Conservation (phyloP, 2,888 invertebrate species). For the Lutraria lutraria region DNA sequence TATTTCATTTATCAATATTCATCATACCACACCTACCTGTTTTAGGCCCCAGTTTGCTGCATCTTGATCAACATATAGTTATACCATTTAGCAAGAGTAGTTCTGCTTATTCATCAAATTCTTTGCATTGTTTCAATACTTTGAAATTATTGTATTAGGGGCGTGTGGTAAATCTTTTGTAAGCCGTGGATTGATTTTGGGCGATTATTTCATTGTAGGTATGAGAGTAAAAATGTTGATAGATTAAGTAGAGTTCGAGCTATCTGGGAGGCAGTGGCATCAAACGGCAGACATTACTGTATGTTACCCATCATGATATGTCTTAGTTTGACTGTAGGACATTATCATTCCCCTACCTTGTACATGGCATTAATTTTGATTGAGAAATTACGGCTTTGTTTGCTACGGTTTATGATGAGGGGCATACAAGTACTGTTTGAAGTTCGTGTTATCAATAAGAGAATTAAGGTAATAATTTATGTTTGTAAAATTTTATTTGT, state of each 20-base stretch:
- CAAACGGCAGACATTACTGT: conserved; percentile 55
- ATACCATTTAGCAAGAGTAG: no score
- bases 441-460: conserved; percentile 36
- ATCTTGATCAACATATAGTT: no score
- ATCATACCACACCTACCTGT: no score
- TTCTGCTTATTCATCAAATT: no score
- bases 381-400: conserved; percentile 42
- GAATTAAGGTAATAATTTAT: conserved; percentile 52
- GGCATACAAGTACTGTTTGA: conserved; percentile 25
- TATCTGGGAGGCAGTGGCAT: conserved; percentile 42
- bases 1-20: no score
- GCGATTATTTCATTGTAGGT: conserved; percentile 46
- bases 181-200: not conserved
- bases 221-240: conserved; percentile 9
- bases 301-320: conserved; percentile 40
- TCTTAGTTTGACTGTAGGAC: conserved; percentile 37
- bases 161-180: no score
- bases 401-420: conserved; percentile 51
- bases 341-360: conserved; percentile 39
- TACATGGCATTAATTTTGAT: conserved; percentile 51
- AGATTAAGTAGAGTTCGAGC: not conserved
- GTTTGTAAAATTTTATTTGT: not conserved
- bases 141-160: no score
- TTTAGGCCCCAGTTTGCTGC: no score
- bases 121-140: no score